These are phyloP conservation scores for Micrastur ruficollis DNA, from an alignment of 2,797 vertebrate genomes.

Conservation along the genomic window DNA sequence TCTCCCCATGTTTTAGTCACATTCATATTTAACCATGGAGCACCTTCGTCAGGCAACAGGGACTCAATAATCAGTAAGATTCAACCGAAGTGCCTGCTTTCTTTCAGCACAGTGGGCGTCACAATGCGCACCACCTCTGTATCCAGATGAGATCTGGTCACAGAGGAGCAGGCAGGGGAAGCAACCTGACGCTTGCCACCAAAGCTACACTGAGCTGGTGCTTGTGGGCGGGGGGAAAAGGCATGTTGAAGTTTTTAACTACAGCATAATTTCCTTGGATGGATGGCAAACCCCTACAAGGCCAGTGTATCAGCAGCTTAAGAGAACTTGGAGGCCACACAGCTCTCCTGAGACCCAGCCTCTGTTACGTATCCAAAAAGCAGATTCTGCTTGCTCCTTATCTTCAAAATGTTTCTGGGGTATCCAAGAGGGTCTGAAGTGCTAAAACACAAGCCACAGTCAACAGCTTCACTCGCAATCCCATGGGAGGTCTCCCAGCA, in stretches of 20 bases:
- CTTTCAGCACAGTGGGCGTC: neutral
- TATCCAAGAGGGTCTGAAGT: neutral
- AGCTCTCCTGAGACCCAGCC: neutral
- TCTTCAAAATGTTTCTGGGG: neutral
- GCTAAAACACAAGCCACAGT: neutral
- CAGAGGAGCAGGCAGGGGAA: neutral
- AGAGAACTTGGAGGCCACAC: neutral
- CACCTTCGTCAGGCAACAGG: neutral
- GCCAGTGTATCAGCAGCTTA: neutral
- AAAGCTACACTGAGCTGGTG: neutral
- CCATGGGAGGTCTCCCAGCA: neutral
- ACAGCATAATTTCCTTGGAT: neutral
- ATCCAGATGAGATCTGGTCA: neutral
- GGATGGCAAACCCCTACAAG: neutral
- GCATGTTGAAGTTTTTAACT: neutral
- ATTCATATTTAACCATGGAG: neutral
- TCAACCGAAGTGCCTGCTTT: neutral
- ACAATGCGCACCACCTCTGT: neutral
- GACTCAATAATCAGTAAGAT: neutral
- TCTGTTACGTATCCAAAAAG: neutral
- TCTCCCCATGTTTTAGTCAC: neutral
- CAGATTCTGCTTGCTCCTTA: neutral
- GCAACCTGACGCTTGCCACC: neutral
- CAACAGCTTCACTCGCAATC: neutral
- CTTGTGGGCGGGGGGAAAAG: neutral